Evolutionary conservation across 2,113 vertebrate genomes (phyloP).

Genomic region (Eleginops maclovinus): DNA sequence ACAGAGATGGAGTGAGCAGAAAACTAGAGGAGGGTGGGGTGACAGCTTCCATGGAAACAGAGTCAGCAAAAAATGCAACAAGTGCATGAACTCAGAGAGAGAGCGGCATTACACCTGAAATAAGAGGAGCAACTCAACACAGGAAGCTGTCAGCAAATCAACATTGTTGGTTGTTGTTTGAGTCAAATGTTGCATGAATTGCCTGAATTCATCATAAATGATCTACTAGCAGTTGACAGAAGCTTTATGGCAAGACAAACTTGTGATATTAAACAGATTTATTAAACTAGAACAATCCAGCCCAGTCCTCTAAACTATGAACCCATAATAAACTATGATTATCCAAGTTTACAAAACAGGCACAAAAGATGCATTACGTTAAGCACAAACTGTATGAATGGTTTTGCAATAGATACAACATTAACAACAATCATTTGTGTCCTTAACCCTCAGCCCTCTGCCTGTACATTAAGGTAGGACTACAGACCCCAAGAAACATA

Average conservation of each 20-base stretch:
- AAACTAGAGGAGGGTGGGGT: conserved; percentile 29
- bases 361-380: neutral
- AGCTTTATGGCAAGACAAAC: too few relatives aligned
- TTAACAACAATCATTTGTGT: too few relatives aligned
- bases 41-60: conserved; percentile 67
- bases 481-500: too few relatives aligned
- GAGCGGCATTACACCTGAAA: conserved; percentile 12
- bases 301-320: too few relatives aligned
- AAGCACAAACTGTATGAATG: neutral
- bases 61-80: conserved; percentile 49
- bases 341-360: neutral
- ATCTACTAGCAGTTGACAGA: neutral
- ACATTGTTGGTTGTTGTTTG: neutral
- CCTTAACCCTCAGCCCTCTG: too few relatives aligned
- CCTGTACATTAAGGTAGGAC: too few relatives aligned
- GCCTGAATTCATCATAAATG: neutral
- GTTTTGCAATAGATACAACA: neutral
- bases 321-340: too few relatives aligned
- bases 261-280: too few relatives aligned
- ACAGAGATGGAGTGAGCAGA: neutral
- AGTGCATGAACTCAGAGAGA: conserved; percentile 10
- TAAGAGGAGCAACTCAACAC: neutral
- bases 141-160: neutral
- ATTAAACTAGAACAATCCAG: too few relatives aligned
- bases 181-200: neutral